A percentile compares a stretch with the other conserved stretches of the same genome.
These are phyloP conservation scores for Gorsachius goisagi DNA, from an alignment of 2,113 vertebrate genomes.

Conservation along the genomic window DNA sequence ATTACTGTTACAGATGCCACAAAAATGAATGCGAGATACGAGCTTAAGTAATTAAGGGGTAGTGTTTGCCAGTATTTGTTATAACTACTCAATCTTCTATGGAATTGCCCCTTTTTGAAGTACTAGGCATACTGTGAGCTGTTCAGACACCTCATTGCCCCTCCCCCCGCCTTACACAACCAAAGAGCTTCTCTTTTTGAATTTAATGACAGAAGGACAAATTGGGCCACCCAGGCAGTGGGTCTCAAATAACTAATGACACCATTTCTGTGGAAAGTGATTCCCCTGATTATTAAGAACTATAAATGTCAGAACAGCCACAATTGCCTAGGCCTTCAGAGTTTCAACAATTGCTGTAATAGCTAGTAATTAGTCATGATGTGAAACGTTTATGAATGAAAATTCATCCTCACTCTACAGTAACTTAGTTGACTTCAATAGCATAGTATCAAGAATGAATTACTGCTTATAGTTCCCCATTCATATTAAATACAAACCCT, in stretches of 20 bases:
- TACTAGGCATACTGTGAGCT: background rate
- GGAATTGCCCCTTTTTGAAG: background rate
- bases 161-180: background rate
- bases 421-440: background rate
- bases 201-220: background rate
- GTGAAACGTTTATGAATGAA: constrained; percentile 32
- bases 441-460: background rate
- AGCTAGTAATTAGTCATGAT: constrained; percentile 7
- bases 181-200: background rate
- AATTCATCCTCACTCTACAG: background rate
- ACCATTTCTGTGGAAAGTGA: background rate
- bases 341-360: constrained; percentile 13
- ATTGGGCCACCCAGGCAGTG: background rate
- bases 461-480: background rate
- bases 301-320: background rate
- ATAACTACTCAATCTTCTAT: background rate
- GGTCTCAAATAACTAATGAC: background rate
- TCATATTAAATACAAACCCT: background rate
- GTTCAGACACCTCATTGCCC: background rate
- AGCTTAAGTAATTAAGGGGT: background rate
- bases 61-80: background rate
- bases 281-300: constrained; percentile 20
- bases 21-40: background rate
- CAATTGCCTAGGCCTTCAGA: background rate
- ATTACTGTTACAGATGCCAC: background rate